These are phyloP conservation scores for Amphipyra tragopoginis DNA, from an alignment of 2,888 invertebrate species.

Conservation along the genomic window DNA sequence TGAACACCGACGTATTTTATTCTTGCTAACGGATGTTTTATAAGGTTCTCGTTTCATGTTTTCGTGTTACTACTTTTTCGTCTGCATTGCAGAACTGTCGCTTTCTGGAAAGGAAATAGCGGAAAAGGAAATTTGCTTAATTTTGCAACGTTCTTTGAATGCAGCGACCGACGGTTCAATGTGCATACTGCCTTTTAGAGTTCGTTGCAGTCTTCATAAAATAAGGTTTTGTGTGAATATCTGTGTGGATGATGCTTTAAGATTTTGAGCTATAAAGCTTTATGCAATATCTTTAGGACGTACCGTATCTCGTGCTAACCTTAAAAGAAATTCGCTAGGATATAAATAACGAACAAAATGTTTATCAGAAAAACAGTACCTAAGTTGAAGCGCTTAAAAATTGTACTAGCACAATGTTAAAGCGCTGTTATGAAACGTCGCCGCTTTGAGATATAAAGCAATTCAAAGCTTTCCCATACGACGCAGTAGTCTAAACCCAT, in stretches of 20 bases:
- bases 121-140: slow-evolving; percentile 13
- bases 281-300: not conserved
- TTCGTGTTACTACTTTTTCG: slow-evolving; percentile 33
- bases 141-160: slow-evolving; percentile 23
- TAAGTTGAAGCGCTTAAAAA: slow-evolving; percentile 1
- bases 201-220: slow-evolving; percentile 6
- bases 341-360: not conserved
- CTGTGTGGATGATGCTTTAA: not conserved
- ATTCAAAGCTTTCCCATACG: slow-evolving; percentile 14
- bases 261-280: not conserved
- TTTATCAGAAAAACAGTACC: no score
- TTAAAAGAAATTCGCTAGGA: not conserved
- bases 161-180: not conserved
- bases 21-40: slow-evolving; percentile 48
- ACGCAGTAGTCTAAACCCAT: slow-evolving; percentile 21
- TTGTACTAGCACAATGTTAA: not conserved
- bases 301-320: slow-evolving; percentile 4
- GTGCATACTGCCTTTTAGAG: slow-evolving; percentile 6
- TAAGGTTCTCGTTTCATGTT: slow-evolving; percentile 36
- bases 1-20: slow-evolving; percentile 44
- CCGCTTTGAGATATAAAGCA: slow-evolving; percentile 11
- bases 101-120: slow-evolving; percentile 29
- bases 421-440: slow-evolving; percentile 11
- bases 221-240: slow-evolving; percentile 7
- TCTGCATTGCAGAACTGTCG: slow-evolving; percentile 46